Conservation (phyloP, 2,113 vertebrate genomes). For the Xerus inauris region DNA sequence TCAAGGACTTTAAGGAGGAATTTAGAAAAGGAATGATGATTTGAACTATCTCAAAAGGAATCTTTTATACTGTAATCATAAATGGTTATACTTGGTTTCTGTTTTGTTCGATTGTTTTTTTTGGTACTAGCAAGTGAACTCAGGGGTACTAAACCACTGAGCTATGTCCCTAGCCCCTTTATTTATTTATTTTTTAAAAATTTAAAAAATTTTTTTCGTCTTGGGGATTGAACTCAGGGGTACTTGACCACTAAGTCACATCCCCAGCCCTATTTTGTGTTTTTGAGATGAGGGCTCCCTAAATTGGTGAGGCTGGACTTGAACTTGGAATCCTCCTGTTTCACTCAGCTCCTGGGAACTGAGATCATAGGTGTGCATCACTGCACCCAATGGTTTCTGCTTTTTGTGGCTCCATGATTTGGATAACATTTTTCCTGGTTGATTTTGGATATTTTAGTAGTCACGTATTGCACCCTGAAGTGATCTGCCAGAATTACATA, state of each 20-base stretch:
- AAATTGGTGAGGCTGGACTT: too few relatives aligned
- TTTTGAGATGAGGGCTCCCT: too few relatives aligned
- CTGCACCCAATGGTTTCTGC: not conserved
- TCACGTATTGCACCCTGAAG: not conserved
- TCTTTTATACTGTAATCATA: not conserved
- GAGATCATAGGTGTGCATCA: too few relatives aligned
- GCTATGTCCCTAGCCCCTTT: not conserved
- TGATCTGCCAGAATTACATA: not conserved
- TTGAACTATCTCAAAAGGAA: constrained; percentile 30
- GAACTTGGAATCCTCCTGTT: too few relatives aligned
- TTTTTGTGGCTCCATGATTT: constrained; percentile 11
- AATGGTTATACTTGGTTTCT: not conserved
- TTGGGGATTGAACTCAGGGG: too few relatives aligned
- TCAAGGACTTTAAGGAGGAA: constrained; percentile 13
- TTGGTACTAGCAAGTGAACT: too few relatives aligned
- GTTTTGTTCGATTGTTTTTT: not conserved
- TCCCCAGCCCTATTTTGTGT: too few relatives aligned
- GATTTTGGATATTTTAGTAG: constrained; percentile 42
- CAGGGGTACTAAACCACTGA: too few relatives aligned
- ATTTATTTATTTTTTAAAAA: too few relatives aligned
- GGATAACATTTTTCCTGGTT: not conserved
- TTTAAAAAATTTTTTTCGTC: not conserved
- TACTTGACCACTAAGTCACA: too few relatives aligned
- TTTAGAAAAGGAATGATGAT: not conserved
- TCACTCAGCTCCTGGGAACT: too few relatives aligned